phyloP scores from a whole-genome alignment of 1,140 invertebrate genomes.

The Panulirus ornatus region DNA sequence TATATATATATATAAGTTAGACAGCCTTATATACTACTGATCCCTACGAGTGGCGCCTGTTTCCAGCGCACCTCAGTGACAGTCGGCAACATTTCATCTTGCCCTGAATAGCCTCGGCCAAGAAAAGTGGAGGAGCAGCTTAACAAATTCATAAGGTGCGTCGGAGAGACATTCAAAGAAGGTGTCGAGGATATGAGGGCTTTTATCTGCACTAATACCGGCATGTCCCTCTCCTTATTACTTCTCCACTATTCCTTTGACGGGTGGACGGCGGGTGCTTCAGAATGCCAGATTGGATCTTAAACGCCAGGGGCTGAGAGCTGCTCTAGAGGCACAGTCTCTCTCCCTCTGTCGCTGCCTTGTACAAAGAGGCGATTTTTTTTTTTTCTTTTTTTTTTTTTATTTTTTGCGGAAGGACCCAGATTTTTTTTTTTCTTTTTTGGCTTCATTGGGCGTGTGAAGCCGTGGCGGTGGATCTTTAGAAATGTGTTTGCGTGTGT shows the following conservation, averaged over 20 bases:
- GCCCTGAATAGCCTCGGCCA: no score
- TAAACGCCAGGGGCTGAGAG: not conserved
- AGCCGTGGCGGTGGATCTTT: no score
- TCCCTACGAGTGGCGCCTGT: no score
- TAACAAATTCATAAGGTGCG: slow-evolving; percentile 12
- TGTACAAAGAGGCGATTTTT: not conserved
- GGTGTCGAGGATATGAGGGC: slow-evolving; percentile 16
- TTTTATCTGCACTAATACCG: slow-evolving; percentile 7
- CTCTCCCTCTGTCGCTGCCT: not conserved
- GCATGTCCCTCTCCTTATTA: slow-evolving; percentile 11
- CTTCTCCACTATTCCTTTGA: not conserved
- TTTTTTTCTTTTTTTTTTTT: no score
- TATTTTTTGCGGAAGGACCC: no score
- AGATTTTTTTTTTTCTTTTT: no score
- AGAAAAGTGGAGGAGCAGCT: not conserved
- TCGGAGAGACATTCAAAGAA: slow-evolving; percentile 8
- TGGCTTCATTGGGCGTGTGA: no score
- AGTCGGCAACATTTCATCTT: no score
- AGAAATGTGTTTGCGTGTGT: no score
- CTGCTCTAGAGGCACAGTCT: not conserved
- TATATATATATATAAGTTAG: no score
- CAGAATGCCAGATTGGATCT: slow-evolving; percentile 2
- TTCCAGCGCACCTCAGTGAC: no score
- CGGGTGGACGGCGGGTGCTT: not conserved
- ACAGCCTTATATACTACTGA: no score